phyloP scores from a whole-genome alignment of 1,140 invertebrate genomes.

The Ostrea denselamellosa region DNA sequence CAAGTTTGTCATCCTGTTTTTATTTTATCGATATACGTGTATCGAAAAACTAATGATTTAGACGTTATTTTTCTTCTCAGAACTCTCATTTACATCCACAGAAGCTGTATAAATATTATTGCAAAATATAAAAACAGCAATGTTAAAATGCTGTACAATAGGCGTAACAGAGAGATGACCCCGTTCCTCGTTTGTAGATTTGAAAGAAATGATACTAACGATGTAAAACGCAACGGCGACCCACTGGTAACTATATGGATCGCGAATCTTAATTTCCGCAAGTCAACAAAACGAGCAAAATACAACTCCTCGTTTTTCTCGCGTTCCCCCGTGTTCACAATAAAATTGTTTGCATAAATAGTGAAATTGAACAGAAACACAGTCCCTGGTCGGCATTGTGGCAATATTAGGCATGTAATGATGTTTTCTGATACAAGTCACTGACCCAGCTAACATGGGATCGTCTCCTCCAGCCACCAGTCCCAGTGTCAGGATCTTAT shows the following conservation, averaged over 20 bases:
- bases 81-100: not conserved
- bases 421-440: slow-evolving; percentile 14
- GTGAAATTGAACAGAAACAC: not conserved
- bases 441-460: not conserved
- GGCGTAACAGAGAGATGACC: not conserved
- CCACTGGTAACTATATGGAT: not conserved
- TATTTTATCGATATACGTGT: too few species aligned
- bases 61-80: too few species aligned
- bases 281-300: not conserved
- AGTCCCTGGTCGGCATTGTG: not conserved
- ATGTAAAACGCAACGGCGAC: not conserved
- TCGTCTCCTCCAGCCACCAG: not conserved
- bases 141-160: not conserved
- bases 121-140: not conserved
- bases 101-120: not conserved
- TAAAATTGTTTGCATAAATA: slow-evolving; percentile 10
- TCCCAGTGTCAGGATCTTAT: not conserved
- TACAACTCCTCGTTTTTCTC: not conserved
- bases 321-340: not conserved
- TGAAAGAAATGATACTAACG: not conserved
- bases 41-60: too few species aligned
- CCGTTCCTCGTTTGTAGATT: not conserved
- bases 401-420: slow-evolving; percentile 32
- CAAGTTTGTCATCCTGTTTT: too few species aligned
- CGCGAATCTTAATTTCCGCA: not conserved